A percentile compares a stretch with the other conserved stretches of the same genome.
Conservation (phyloP, 2,113 vertebrate genomes). For the Ageneiosus marmoratus region DNA sequence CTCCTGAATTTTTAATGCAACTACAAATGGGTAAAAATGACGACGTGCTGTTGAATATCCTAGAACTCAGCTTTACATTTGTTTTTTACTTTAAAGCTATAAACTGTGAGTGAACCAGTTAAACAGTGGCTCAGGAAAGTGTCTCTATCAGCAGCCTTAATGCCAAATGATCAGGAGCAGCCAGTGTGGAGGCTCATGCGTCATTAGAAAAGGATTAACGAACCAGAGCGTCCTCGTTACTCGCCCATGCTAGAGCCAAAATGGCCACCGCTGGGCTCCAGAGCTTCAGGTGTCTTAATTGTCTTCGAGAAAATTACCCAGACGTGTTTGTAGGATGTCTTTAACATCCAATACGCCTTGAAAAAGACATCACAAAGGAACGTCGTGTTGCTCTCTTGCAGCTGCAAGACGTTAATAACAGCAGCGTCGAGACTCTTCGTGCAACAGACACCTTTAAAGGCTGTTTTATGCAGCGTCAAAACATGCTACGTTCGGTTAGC, state of each 20-base stretch:
- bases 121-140: not conserved
- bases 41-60: not conserved
- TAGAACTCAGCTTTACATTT: not conserved
- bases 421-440: not conserved
- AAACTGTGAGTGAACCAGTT: not conserved
- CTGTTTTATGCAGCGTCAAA: not conserved
- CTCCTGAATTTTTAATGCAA: too few species aligned
- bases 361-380: not conserved
- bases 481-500: constrained; percentile 7
- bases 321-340: not conserved
- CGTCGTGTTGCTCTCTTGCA: not conserved
- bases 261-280: not conserved
- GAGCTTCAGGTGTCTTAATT: not conserved
- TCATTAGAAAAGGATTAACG: constrained; percentile 48
- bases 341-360: not conserved
- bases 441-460: not conserved
- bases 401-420: not conserved
- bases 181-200: constrained; percentile 16
- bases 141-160: constrained; percentile 20
- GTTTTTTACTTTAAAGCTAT: not conserved
- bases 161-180: constrained; percentile 18
- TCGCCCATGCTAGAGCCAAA: not conserved
- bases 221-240: constrained; percentile 42
- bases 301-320: not conserved
- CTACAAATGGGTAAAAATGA: too few species aligned